These are phyloP conservation scores for Ischnura elegans DNA, from an alignment of 2,888 invertebrate species.

Conservation along the genomic window DNA sequence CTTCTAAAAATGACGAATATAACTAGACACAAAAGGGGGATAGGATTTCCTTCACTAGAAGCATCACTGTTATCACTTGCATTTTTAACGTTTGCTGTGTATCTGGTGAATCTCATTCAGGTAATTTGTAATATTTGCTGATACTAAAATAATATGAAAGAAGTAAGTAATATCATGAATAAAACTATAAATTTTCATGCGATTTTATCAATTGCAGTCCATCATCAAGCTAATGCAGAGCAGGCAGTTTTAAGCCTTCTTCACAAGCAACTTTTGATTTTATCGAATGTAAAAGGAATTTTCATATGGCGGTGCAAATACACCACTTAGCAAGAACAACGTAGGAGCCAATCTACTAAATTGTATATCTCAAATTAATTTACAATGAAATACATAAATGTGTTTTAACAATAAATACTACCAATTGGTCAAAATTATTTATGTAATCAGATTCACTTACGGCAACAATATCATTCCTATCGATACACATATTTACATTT, in stretches of 20 bases:
- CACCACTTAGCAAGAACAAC: too few relatives aligned
- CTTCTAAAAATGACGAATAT: not conserved
- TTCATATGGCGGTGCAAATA: too few relatives aligned
- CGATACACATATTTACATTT: too few relatives aligned
- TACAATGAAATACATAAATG: too few relatives aligned
- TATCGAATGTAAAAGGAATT: too few relatives aligned
- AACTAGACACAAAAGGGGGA: not conserved
- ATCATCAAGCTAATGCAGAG: not conserved
- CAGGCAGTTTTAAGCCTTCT: not conserved
- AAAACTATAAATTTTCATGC: not conserved
- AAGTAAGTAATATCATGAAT: not conserved
- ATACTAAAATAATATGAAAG: not conserved
- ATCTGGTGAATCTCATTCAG: slow-evolving; percentile 50
- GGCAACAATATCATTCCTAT: too few relatives aligned
- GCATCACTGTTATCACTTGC: not conserved
- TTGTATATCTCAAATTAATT: too few relatives aligned
- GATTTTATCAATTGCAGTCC: not conserved
- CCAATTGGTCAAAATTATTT: too few relatives aligned
- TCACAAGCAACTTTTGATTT: not conserved
- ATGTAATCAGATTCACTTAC: too few relatives aligned
- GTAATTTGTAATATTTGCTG: not conserved
- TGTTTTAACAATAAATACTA: too few relatives aligned
- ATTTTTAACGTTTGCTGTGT: slow-evolving; percentile 55
- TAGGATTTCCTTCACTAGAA: slow-evolving; percentile 41
- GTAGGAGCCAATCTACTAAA: too few relatives aligned